phyloP scores from a whole-genome alignment of 1,140 invertebrate species.

The Aphaenogaster floridana region DNA sequence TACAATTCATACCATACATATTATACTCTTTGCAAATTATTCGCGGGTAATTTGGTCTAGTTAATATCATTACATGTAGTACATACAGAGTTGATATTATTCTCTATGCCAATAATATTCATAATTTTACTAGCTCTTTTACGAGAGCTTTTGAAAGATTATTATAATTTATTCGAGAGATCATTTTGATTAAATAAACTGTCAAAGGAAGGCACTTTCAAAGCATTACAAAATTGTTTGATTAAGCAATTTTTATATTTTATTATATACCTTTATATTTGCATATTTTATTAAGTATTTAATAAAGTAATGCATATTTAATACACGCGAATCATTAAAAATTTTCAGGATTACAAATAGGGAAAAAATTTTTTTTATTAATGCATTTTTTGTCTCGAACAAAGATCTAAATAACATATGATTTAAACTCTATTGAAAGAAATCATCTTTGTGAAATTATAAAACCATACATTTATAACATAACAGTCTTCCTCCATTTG shows the following conservation, averaged over 20 bases:
- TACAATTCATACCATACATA: neutral
- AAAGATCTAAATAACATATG: neutral
- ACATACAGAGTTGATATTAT: slow-evolving; percentile 10
- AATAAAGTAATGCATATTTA: neutral
- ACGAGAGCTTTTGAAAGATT: slow-evolving; percentile 15
- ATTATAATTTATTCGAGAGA: slow-evolving; percentile 32
- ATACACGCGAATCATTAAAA: neutral
- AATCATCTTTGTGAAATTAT: neutral
- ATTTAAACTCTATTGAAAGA: neutral
- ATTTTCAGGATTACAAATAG: neutral
- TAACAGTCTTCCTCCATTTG: neutral
- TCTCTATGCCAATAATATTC: neutral
- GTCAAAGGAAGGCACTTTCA: slow-evolving; percentile 23
- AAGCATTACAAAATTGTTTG: slow-evolving; percentile 13
- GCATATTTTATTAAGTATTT: neutral
- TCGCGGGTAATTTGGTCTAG: slow-evolving; percentile 5
- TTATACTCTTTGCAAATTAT: slow-evolving; percentile 15
- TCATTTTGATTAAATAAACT: slow-evolving; percentile 41
- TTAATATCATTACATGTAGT: slow-evolving; percentile 14
- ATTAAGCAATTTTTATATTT: slow-evolving; percentile 14
- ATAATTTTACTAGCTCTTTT: slow-evolving; percentile 30
- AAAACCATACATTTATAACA: neutral
- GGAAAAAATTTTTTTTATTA: neutral
- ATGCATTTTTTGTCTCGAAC: neutral
- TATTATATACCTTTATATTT: neutral